phyloP scores from a whole-genome alignment of 2,113 vertebrate genomes.

The Amia ocellicauda region DNA sequence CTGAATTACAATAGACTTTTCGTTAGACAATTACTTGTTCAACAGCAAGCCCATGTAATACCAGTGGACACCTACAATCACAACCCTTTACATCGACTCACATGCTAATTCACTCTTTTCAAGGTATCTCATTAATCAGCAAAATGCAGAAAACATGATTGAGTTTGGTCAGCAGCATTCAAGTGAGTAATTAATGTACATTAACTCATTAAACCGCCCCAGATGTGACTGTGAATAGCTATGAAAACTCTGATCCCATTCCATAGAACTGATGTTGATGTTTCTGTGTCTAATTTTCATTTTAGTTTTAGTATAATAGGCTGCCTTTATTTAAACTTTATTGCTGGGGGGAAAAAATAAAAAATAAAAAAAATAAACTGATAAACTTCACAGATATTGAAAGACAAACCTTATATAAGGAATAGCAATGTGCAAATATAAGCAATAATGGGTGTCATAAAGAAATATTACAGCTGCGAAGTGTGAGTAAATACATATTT shows the following conservation, averaged over 20 bases:
- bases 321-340: too few species aligned
- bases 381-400: too few species aligned
- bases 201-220: conserved; percentile 73
- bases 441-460: too few species aligned
- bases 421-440: too few species aligned
- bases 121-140: conserved; percentile 52
- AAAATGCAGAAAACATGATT: conserved; percentile 26
- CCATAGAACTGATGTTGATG: too few species aligned
- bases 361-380: too few species aligned
- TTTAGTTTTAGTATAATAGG: too few species aligned
- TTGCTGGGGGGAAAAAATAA: too few species aligned
- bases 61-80: conserved; percentile 19
- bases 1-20: conserved; percentile 59
- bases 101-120: conserved; percentile 20
- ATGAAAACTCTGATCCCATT: conserved; percentile 20
- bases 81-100: conserved; percentile 24
- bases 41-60: conserved; percentile 18
- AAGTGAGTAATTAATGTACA: conserved; percentile 71
- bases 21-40: conserved; percentile 55
- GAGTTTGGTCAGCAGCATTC: conserved; percentile 56
- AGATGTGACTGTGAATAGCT: conserved; percentile 67
- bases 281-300: too few species aligned
- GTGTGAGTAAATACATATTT: too few species aligned
- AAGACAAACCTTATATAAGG: too few species aligned
- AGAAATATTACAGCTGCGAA: too few species aligned